These are phyloP conservation scores for Vulpes ferrilata DNA, from an alignment of 2,113 vertebrate species.

Conservation along the genomic window DNA sequence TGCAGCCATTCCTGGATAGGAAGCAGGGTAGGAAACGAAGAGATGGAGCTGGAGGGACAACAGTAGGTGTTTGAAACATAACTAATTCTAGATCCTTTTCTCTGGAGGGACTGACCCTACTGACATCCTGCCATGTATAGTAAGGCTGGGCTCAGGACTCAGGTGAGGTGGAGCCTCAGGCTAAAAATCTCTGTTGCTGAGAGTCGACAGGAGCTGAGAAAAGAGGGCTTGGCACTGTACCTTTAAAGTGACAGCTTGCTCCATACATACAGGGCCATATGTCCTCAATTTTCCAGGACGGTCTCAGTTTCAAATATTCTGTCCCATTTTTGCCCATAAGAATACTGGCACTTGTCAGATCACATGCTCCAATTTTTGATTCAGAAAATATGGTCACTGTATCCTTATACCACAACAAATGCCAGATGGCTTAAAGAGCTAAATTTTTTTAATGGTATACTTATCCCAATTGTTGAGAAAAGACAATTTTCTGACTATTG, in stretches of 20 bases:
- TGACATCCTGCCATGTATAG: not conserved
- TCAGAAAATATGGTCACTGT: slow-evolving; percentile 83
- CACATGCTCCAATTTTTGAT: slow-evolving; percentile 80
- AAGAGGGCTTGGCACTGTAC: slow-evolving; percentile 33
- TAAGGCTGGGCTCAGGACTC: not conserved
- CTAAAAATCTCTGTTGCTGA: slow-evolving; percentile 17
- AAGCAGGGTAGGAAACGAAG: not conserved
- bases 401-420: slow-evolving; percentile 79
- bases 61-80: not conserved
- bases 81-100: not conserved
- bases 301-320: slow-evolving; percentile 82
- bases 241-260: slow-evolving; percentile 78
- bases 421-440: slow-evolving; percentile 81
- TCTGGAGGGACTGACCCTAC: not conserved
- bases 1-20: not conserved
- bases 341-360: slow-evolving; percentile 79
- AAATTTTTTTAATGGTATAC: slow-evolving; percentile 77
- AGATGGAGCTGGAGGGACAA: not conserved
- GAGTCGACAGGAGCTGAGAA: slow-evolving; percentile 41
- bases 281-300: slow-evolving; percentile 77
- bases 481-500: slow-evolving; percentile 80
- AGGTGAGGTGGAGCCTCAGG: not conserved
- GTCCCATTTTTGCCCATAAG: slow-evolving; percentile 79
- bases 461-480: slow-evolving; percentile 81
- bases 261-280: slow-evolving; percentile 77